Evolutionary conservation across 2,113 vertebrate species (phyloP).

Genomic region (Oreochromis spilurus): DNA sequence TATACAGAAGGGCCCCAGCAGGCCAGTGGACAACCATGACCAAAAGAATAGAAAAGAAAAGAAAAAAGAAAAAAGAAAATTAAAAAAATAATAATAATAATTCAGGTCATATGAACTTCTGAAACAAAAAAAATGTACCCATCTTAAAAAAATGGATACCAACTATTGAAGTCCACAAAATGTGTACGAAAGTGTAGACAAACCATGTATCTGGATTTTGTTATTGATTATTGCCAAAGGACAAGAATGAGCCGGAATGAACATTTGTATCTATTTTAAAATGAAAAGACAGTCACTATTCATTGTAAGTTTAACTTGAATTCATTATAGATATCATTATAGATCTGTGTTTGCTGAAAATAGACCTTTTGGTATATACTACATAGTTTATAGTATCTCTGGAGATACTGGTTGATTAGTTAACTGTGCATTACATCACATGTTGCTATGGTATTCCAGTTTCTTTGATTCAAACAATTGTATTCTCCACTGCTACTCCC

Average conservation of each 20-base stretch:
- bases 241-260: not conserved
- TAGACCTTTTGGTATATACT: not conserved
- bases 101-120: not conserved
- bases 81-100: fast-evolving
- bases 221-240: not conserved
- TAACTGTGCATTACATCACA: slow-evolving; percentile 10
- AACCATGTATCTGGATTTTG: not conserved
- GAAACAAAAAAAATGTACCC: not conserved
- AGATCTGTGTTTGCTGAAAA: not conserved
- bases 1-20: not conserved
- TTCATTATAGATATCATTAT: not conserved
- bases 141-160: not conserved
- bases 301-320: not conserved
- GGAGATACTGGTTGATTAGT: not conserved
- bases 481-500: not conserved
- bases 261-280: not conserved
- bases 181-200: not conserved
- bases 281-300: not conserved
- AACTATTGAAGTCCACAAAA: not conserved
- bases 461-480: slow-evolving; percentile 10
- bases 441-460: not conserved
- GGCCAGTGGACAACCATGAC: not conserved
- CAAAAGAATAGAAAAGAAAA: not conserved
- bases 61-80: not conserved
- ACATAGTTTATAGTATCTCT: not conserved